Evolutionary conservation across 2,113 vertebrate genomes (phyloP), one percentile per base, ranked within the genome.

Genomic region (Lamprotornis superbus): DNA sequence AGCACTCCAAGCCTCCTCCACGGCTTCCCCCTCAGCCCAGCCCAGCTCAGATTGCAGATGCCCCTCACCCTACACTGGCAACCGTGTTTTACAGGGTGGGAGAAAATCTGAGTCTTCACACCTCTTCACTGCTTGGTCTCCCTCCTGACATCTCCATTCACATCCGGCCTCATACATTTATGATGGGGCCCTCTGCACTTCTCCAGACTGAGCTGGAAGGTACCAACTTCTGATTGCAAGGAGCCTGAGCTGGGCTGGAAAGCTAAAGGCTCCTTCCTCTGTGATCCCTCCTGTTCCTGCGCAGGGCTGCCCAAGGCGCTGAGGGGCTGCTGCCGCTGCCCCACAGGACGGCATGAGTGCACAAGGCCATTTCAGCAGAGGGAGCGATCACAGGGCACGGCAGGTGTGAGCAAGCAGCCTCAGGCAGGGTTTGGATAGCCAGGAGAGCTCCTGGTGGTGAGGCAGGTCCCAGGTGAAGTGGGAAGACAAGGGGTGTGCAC

Each of bases 311-410:
- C 33, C 1, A 0, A 6, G 60, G 27, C 23, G 42, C 60, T 28
- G 73, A 81, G 78, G 44, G 18, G 39, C 65, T 65, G 55, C 47
- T 44, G 52, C 13, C 0, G 0, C 47, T 52, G 40, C n/a, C 69
- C 19, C 49, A 12, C 1, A 4, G 37, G 5, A 46, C 0, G 0
- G 42, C 39, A 25, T 44, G 67, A 53, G 31, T 25, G 21, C 2
- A 18, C 0, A 5, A 57, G 60, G 80, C n/a, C 27, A 18, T 44
- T 87, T n/a, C 37, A 49, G 77, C 24, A 61, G 15, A 6, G 33
- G 44, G 39, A 83, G 57, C 7, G 15, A 67, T 55, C 21, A 6
- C 28, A 40, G 46, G 12, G 30, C 61, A 86, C n/a, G 23, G 42
- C 49, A 63, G 49, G 30, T 39, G 59, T 9, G 22, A 35, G 35